Evolutionary conservation across 2,113 vertebrate species (phyloP).

Genomic region (Mustelus asterias): DNA sequence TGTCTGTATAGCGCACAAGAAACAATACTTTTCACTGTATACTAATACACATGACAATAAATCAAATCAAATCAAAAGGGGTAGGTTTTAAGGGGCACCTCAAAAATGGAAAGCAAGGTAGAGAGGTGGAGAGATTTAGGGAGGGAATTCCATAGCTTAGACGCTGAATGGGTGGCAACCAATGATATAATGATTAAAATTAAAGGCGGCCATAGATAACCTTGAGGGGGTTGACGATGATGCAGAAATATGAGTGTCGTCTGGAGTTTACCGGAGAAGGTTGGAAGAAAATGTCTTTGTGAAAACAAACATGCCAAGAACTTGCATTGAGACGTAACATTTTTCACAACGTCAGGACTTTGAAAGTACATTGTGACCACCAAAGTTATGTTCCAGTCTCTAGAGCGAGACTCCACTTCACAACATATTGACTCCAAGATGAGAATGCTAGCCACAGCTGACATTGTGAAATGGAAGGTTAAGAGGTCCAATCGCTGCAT

Average conservation of each 20-base stretch:
- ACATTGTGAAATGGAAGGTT: not conserved
- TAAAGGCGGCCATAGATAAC: not conserved
- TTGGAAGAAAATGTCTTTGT: not conserved
- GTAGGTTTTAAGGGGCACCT: too few relatives aligned
- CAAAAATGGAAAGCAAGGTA: not conserved
- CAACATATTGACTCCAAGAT: not conserved
- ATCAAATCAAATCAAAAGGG: too few relatives aligned
- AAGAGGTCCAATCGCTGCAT: not conserved
- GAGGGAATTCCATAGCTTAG: not conserved
- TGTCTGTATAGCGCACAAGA: too few relatives aligned
- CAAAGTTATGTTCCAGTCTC: not conserved
- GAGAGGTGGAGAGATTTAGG: not conserved
- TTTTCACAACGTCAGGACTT: too few relatives aligned
- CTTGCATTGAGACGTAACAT: not conserved
- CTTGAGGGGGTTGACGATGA: not conserved
- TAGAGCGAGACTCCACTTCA: not conserved
- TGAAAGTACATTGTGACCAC: too few relatives aligned
- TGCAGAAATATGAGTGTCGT: not conserved
- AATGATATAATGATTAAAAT: not conserved
- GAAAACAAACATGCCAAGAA: not conserved
- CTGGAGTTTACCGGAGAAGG: not conserved
- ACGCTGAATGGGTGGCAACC: not conserved
- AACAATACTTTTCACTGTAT: too few relatives aligned
- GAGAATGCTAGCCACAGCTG: not conserved
- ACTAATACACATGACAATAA: too few relatives aligned